These are phyloP conservation scores for Eueremaeus valkanovi DNA, from an alignment of 2,888 invertebrate genomes.

Conservation along the genomic window DNA sequence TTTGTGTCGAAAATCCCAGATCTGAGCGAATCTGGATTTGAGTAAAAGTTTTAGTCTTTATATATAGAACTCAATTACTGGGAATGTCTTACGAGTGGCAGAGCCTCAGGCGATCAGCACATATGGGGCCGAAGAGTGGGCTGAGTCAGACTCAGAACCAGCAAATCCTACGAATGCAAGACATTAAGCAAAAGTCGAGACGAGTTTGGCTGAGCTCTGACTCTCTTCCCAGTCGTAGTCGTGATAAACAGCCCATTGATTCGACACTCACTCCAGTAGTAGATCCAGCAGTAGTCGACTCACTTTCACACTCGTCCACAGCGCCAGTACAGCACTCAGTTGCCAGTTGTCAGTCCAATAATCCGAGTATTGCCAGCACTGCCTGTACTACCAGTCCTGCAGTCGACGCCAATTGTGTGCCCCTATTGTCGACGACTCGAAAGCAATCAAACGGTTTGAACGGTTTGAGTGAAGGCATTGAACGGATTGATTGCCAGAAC, in stretches of 20 bases:
- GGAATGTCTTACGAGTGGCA: slow-evolving; percentile 5
- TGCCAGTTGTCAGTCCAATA: neutral
- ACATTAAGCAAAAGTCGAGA: slow-evolving; percentile 14
- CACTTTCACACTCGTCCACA: neutral
- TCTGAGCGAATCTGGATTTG: neutral
- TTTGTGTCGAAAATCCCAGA: slow-evolving; percentile 13
- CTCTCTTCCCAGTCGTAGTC: neutral
- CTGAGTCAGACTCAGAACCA: slow-evolving; percentile 9
- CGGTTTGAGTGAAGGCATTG: slow-evolving; percentile 9
- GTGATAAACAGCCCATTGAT: neutral
- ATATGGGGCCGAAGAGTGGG: slow-evolving; percentile 28
- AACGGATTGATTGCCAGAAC: neutral
- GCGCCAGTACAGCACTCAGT: neutral
- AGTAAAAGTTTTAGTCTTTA: slow-evolving; percentile 9
- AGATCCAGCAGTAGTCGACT: neutral
- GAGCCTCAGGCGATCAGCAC: slow-evolving; percentile 12
- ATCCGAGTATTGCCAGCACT: neutral
- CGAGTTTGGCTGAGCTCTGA: slow-evolving; percentile 17
- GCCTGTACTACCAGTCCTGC: neutral
- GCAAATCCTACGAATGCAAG: slow-evolving; percentile 8
- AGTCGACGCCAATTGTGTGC: neutral
- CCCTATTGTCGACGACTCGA: neutral
- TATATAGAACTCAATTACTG: neutral
- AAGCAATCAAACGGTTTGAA: neutral
- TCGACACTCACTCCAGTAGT: neutral